These are phyloP conservation scores for Philaethria dido DNA, from an alignment of 2,888 invertebrate species.

Conservation along the genomic window DNA sequence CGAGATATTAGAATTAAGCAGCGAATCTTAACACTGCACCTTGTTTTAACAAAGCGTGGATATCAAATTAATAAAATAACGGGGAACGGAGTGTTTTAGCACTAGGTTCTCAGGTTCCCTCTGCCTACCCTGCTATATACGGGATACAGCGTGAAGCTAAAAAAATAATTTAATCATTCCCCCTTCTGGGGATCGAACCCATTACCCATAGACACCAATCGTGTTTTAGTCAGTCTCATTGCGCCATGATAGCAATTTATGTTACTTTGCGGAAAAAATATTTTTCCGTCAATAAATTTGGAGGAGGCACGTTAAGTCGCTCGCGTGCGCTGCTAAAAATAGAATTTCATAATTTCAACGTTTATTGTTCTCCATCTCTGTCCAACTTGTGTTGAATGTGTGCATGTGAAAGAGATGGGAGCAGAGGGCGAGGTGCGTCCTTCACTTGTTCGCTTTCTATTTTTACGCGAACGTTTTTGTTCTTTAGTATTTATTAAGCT, in stretches of 20 bases:
- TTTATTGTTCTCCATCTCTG: constrained; percentile 54
- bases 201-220: too few relatives aligned
- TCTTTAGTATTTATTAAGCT: constrained; percentile 37
- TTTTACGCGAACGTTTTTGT: constrained; percentile 52
- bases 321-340: constrained; percentile 75
- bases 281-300: constrained; percentile 48
- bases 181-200: background rate
- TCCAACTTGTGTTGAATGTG: constrained; percentile 42
- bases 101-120: too few relatives aligned
- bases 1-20: too few relatives aligned
- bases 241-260: background rate
- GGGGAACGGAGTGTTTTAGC: too few relatives aligned
- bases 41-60: too few relatives aligned
- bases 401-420: constrained; percentile 52
- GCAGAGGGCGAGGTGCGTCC: constrained; percentile 62
- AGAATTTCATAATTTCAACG: constrained; percentile 61
- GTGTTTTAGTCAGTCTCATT: background rate
- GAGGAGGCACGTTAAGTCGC: constrained; percentile 59
- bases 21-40: too few relatives aligned
- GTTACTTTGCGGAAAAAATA: constrained; percentile 27
- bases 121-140: too few relatives aligned
- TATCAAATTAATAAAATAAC: too few relatives aligned
- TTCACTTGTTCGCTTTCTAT: constrained; percentile 64
- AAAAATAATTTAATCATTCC: too few relatives aligned
- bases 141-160: too few relatives aligned